Percentiles rank a stretch among this genome's conserved stretches.
phyloP scores from a whole-genome alignment of 2,888 invertebrate species.

The Myopa testacea region DNA sequence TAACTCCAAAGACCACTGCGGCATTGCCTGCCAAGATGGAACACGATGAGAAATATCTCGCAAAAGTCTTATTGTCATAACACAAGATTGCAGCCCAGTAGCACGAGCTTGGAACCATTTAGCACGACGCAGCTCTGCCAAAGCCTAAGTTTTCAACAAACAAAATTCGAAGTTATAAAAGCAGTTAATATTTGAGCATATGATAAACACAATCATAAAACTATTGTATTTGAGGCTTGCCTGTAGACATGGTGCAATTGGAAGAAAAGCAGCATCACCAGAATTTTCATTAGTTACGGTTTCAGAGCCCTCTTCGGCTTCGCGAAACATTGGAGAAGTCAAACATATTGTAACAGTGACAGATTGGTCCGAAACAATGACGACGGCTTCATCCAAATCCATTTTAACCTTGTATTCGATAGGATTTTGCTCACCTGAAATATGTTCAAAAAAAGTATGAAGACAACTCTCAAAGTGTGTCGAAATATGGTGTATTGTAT shows the following conservation, averaged over 20 bases:
- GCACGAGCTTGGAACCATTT: conserved; percentile 99
- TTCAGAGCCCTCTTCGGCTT: conserved; percentile 69
- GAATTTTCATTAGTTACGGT: conserved; percentile 68
- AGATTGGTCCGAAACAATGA: conserved; percentile 82
- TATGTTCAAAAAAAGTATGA: conserved; percentile 6
- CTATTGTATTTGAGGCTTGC: conserved; percentile 45
- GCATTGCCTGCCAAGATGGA: conserved; percentile 93
- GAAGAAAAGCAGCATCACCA: conserved; percentile 85
- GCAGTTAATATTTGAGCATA: not conserved
- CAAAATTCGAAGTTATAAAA: not conserved
- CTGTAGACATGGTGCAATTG: conserved; percentile 96
- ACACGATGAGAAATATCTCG: conserved; percentile 95
- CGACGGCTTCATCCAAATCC: conserved; percentile 85
- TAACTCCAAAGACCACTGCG: conserved; percentile 96
- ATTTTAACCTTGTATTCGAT: conserved; percentile 82
- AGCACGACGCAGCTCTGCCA: conserved; percentile 99
- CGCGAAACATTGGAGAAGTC: conserved; percentile 93
- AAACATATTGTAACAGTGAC: conserved; percentile 88
- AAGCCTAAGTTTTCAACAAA: conserved; percentile 76
- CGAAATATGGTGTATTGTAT: too few relatives aligned
- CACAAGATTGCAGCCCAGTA: conserved; percentile 93
- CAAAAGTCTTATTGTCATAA: conserved; percentile 94
- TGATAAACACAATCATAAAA: too few relatives aligned
- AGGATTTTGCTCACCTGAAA: conserved; percentile 59
- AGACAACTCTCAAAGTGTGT: too few relatives aligned